Base-by-base conservation (phyloP, 2,113 vertebrate genomes). In the human (Homo sapiens) region DNA sequence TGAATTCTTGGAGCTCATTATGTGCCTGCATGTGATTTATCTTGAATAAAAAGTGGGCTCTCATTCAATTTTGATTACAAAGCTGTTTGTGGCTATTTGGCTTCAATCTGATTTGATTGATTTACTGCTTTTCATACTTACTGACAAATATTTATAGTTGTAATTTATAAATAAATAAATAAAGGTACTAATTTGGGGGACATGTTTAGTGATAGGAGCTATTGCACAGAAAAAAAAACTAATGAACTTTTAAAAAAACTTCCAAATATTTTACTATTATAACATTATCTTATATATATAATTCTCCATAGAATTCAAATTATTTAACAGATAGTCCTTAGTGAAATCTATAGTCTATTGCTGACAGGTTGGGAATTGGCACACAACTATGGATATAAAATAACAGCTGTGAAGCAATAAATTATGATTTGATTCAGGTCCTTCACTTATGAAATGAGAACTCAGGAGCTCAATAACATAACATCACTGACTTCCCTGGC, bases 61-160 rank as follows among this genome's bases (percentile, higher is more conserved):
- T 72, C 32, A 84, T 96, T 98, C 92, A 35, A 78, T 95, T 98
- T 98, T 97, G 82, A 90, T 79, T 98, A 89, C 91, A 75, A 88
- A 95, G 64, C 16, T 81, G 1, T 80, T 96, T 88, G 90, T 70
- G 85, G n/a, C 61, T 96, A 50, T 97, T 92, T 97, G 96, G 14
- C 16, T 82, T 96, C n/a, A 85, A 43, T 13, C 89, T 97, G 48
- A 66, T 98, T 97, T 94, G 75, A 68, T 85, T 83, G 64, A 97
- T 90, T 94, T 16, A 89, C 38, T 97, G 3, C 14, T 96, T 97
- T 96, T 97, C 89, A 73, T 89, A 48, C 43, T 57, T 91, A 30
- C 12, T 97, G 52, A 45, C 48, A 98, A 20, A 83, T 94, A 87
- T 79, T 96, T 97, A 66, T 95, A 45, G 81, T 83, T 91, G 40